Conservation (phyloP, 2,888 invertebrate species). For the Cantharis lateralis region DNA sequence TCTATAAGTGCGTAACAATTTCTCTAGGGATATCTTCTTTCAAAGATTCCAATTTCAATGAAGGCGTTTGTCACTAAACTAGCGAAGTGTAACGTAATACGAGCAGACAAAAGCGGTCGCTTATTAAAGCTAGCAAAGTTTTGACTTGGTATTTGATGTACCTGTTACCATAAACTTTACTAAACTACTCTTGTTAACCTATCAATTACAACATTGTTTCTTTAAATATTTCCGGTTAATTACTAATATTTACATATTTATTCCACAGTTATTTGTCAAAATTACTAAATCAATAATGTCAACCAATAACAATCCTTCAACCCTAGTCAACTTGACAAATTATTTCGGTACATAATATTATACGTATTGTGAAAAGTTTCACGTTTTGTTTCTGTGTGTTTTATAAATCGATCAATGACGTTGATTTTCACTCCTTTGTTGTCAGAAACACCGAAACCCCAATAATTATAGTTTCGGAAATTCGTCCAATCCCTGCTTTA, state of each 20-base stretch:
- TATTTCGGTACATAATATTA: background rate
- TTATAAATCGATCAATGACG: too few species aligned
- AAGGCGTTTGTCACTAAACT: slow-evolving; percentile 9
- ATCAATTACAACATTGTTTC: background rate
- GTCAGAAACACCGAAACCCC: too few species aligned
- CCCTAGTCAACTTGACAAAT: background rate
- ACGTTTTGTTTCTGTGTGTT: too few species aligned
- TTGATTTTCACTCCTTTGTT: too few species aligned
- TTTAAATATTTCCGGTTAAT: background rate
- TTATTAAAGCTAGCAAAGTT: background rate
- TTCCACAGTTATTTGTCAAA: background rate
- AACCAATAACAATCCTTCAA: background rate
- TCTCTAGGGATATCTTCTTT: slow-evolving; percentile 1
- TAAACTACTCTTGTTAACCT: background rate
- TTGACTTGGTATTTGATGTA: background rate
- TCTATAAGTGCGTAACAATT: slow-evolving; percentile 6
- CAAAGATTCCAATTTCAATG: slow-evolving; percentile 8
- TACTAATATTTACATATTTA: background rate
- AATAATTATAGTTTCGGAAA: too few species aligned
- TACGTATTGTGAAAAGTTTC: background rate
- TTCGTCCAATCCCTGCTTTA: too few species aligned
- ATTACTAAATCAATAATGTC: background rate
- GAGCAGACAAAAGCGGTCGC: background rate
- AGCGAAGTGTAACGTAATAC: slow-evolving; percentile 11
- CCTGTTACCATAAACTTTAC: background rate